Conservation (phyloP, 2,113 vertebrate species). For the Martes martes region DNA sequence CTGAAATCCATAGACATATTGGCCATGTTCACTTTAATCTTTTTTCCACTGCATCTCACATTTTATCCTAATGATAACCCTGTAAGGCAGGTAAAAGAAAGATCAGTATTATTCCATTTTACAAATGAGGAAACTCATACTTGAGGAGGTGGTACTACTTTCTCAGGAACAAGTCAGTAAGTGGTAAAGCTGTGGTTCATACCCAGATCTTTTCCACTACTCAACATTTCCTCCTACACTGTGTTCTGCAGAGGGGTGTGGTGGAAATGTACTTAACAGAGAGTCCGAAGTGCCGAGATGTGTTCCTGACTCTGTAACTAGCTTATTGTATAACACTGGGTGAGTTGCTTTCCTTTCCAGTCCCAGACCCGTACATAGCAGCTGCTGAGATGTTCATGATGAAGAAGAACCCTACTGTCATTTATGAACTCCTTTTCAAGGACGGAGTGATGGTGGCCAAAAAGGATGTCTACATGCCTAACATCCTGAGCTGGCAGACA, state of each 20-base stretch:
- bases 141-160: background rate
- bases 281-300: background rate
- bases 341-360: background rate
- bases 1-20: slow-evolving; percentile 20
- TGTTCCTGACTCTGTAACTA: background rate
- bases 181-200: background rate
- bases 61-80: background rate
- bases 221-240: background rate
- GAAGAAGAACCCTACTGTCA: background rate
- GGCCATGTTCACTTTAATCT: background rate
- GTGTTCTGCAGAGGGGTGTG: background rate
- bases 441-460: background rate
- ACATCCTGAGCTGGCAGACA: background rate
- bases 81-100: background rate
- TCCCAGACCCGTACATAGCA: background rate
- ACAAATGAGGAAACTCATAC: background rate
- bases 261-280: background rate
- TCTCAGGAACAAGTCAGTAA: background rate
- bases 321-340: background rate
- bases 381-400: background rate
- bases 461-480: background rate
- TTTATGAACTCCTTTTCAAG: background rate
- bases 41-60: slow-evolving; percentile 5
- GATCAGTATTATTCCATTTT: slow-evolving; percentile 4
- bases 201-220: background rate